phyloP scores from a whole-genome alignment of 2,797 vertebrate genomes.

The Pantherophis vulpinus region DNA sequence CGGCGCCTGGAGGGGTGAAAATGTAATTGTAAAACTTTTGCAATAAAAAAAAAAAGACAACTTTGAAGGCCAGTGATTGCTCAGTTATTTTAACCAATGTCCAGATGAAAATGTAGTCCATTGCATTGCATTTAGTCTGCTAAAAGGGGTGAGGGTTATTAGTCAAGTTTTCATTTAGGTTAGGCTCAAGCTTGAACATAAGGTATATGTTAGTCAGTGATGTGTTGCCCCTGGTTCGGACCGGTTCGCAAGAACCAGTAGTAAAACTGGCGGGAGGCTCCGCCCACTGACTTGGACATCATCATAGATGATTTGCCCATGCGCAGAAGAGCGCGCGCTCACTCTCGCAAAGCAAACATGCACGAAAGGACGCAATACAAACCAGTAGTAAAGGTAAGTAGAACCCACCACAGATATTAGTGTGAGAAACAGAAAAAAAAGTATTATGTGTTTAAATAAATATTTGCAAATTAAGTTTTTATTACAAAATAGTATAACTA shows the following conservation, averaged over 20 bases:
- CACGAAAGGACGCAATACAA: no score
- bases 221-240: no score
- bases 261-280: no score
- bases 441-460: neutral
- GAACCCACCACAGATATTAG: no score
- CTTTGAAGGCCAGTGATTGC: neutral
- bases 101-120: neutral
- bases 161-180: neutral
- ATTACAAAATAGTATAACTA: neutral
- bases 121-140: neutral
- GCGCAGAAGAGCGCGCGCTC: no score
- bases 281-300: no score
- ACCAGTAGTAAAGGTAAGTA: no score
- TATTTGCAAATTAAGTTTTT: neutral
- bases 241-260: no score
- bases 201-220: neutral
- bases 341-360: rapidly evolving
- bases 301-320: no score
- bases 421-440: neutral
- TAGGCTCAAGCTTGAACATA: neutral
- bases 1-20: no score
- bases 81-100: neutral
- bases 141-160: neutral
- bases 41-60: no score
- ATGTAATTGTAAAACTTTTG: no score